Base-by-base conservation (phyloP, 2,888 invertebrate genomes). In the Ectemnius cavifrons region DNA sequence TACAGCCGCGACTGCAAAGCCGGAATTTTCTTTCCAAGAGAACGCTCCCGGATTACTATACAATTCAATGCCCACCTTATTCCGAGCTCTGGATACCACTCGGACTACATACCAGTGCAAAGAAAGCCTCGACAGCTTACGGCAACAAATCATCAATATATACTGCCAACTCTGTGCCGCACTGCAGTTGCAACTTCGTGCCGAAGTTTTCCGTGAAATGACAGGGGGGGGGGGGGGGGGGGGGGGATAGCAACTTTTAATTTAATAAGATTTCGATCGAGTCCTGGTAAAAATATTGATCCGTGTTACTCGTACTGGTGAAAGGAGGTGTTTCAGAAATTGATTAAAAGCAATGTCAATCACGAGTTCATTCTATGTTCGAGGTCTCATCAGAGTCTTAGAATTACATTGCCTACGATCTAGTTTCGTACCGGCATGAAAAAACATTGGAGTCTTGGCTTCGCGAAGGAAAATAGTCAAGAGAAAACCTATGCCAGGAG, bases 1-100 rank as follows among this genome's bases (percentile, higher is more conserved):
- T 78, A 79, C 76, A 79, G 37, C 80, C 45, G 77, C 63, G 68
- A 64, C 57, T 79, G 63, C 72, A 78, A 79, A 79, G n/a, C 46
- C 27, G 13, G 18, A 45, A 63, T 63, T 63, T 63, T 23, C 20
- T 16, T 28, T 28, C 27, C 14, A 52, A 52, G 52, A 52, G n/a
- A 52, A 11, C 14, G 52, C 52, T 14, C 52, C 37, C 11, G 37
- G 37, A 37, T 37, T 37, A 37, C 37, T 58, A 8, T 27, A 58
- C 20, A 13, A 58, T 58, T 58, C 23, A 20, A 23, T 58, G 58
- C 18, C 58, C 37, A 37, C 37, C 37, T 37, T 37, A 37, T 11
- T 52, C 52, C 52, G 1, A 14, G 52, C n/a, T 11, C 14, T 4
- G 52, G 16, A 52, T 52, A 37, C 52, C 52, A 13, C 52, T 52